Evolutionary conservation across 2,797 vertebrate species (phyloP), one percentile per base, ranked within the genome.

Genomic region (Paratrypauchen microcephalus): DNA sequence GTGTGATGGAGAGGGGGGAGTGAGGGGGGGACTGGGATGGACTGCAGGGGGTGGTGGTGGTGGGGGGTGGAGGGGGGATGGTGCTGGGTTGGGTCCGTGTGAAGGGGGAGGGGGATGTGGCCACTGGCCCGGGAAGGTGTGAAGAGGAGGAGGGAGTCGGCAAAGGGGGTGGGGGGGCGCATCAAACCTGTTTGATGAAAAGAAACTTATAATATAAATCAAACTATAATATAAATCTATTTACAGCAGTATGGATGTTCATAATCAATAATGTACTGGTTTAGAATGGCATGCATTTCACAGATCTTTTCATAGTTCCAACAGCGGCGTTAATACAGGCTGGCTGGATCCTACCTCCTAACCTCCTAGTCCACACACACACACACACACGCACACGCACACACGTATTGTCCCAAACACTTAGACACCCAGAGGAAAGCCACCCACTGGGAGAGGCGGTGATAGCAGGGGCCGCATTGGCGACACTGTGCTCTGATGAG

Each of bases 391-490:
- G 66, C 48, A 65, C 7, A 21, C 50, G 23, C 50, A 21, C n/a
- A 57, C 52, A 54, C 11, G 23, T n/a, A 23, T 19, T 66, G 55
- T 52, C 58, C 61, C 54, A 68, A 45, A 65, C 7, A 28, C 54
- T 60, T 55, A 41, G 23, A 47, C 6, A 54, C 64, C 48, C 28
- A 68, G 71, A 71, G 73, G 68, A 65, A 87, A 87, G 74, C 87
- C 90, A 89, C 88, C 88, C 86, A 91, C 83, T 74, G 80, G 62
- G 86, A 73, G 74, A 79, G 73, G 75, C 52, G 79, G 80, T 26
- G 83, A 82, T 81, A 82, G 74, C 70, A 68, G 79, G 65, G 26
- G 72, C 48, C 3, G 71, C 59, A 4, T 57, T 76, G 77, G 76
- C 85, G 75, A 88, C 86, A 79, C 83, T 80, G 78, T 60, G 79